Evolutionary conservation across 2,888 invertebrate species (phyloP), one percentile per base, ranked within the genome.

Genomic region (Nysson spinosus): DNA sequence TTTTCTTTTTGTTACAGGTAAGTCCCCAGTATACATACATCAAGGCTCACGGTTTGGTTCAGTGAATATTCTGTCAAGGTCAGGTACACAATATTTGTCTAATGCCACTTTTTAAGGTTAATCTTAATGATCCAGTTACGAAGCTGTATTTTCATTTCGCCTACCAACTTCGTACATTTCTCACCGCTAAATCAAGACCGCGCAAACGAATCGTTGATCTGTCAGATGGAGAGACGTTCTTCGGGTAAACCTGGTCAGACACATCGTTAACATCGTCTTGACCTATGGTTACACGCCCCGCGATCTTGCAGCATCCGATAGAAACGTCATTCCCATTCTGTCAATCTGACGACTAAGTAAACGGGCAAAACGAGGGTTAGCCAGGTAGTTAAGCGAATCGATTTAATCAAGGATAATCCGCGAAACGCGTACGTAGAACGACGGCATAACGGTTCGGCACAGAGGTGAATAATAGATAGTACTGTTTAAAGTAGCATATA

Each of bases 1-100:
- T n/a, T 42, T 40, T 51, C 62, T 61, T 49, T 72, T 46, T 77
- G 70, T 79, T 78, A 50, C 75, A 76, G 75, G 78, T 79, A 68
- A 82, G 80, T 77, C 14, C 4, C 4, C 11, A 0, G 12, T 12
- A 32, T 4, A 6, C 5, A 2, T 26, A 34, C 37, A 34, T 24
- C 9, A 19, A 1, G 5, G 2, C 1, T n/a, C 0, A 6, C 16
- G 1, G 0, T 1, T 11, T 12, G 5, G 1, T 7, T 32, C n/a
- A 4, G 3, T 17, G 1, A 16, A 14, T 16, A 16, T 9, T 19
- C n/a, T 24, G 12, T n/a, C 28, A 47, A 55, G 51, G 66, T 66
- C 61, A 65, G 57, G 50, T 34, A 34, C 20, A 28, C 35, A 22
- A 2, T 16, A 42, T 34, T 49, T 19, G 17, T 9, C 6, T 30